Evolutionary conservation across 2,888 invertebrate genomes (phyloP).

Genomic region (Parnassius orleans): DNA sequence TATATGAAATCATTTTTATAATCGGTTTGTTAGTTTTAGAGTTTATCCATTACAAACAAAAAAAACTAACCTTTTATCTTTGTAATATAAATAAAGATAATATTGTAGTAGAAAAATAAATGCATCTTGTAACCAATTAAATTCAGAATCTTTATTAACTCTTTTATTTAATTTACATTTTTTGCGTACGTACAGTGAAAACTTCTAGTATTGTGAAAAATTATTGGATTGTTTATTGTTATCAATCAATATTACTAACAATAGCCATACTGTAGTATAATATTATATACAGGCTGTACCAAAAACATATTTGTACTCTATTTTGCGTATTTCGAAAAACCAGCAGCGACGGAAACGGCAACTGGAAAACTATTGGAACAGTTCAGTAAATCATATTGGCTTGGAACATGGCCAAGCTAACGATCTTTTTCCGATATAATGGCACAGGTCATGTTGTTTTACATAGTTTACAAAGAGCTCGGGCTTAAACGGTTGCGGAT

Average conservation of each 20-base stretch:
- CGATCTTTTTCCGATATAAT: slow-evolving; percentile 21
- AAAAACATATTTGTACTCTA: slow-evolving; percentile 5
- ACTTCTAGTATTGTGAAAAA: not conserved
- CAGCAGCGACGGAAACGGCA: not conserved
- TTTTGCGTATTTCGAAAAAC: slow-evolving; percentile 6
- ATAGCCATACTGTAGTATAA: not conserved
- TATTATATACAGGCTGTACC: not conserved
- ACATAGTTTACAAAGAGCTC: no score
- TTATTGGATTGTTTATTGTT: not conserved
- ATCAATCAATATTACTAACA: not conserved
- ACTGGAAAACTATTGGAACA: slow-evolving; percentile 10
- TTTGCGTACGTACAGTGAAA: not conserved
- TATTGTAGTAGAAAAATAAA: no score
- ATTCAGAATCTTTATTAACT: no score
- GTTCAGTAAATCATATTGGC: no score
- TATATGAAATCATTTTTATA: no score
- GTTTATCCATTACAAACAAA: no score
- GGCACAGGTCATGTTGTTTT: not conserved
- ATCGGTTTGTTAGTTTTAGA: no score
- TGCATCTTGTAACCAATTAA: no score
- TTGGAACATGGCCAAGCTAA: slow-evolving; percentile 16
- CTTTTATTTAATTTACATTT: no score
- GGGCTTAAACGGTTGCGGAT: no score
- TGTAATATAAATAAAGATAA: no score
- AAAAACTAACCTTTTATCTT: no score